Evolutionary conservation across 2,888 invertebrate species (phyloP).

Genomic region (Hydriomena furcata): DNA sequence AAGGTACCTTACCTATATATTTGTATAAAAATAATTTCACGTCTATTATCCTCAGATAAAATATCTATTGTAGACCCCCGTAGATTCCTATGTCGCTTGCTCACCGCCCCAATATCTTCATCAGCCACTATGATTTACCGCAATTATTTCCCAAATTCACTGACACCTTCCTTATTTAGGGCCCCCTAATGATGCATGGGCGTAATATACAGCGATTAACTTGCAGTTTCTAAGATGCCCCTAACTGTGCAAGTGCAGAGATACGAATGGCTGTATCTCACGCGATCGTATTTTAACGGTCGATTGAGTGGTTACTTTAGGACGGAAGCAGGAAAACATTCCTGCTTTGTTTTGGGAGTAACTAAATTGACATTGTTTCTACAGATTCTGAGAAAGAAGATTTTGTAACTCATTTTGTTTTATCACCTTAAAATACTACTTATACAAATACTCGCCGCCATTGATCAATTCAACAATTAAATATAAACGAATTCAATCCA

Average conservation of each 20-base stretch:
- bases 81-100: neutral
- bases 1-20: too few relatives aligned
- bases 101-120: constrained; percentile 22
- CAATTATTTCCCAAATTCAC: constrained; percentile 44
- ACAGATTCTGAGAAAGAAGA: neutral
- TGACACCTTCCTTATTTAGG: constrained; percentile 50
- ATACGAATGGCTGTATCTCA: constrained; percentile 60
- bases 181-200: constrained; percentile 59
- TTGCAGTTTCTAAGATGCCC: constrained; percentile 67
- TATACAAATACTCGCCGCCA: too few relatives aligned
- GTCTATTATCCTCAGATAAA: too few relatives aligned
- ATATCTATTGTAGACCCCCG: neutral
- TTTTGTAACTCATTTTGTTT: neutral
- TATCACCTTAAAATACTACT: too few relatives aligned
- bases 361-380: too few relatives aligned
- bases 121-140: constrained; percentile 49
- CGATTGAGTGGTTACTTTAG: constrained; percentile 62
- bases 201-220: constrained; percentile 70
- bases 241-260: constrained; percentile 62
- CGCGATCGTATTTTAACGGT: constrained; percentile 65
- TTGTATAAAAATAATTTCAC: too few relatives aligned
- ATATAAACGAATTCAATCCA: too few relatives aligned
- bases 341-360: neutral
- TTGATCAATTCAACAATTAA: too few relatives aligned
- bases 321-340: constrained; percentile 5